Evolutionary conservation across 2,888 invertebrate genomes (phyloP).

Genomic region (Hypolimnas misippus): DNA sequence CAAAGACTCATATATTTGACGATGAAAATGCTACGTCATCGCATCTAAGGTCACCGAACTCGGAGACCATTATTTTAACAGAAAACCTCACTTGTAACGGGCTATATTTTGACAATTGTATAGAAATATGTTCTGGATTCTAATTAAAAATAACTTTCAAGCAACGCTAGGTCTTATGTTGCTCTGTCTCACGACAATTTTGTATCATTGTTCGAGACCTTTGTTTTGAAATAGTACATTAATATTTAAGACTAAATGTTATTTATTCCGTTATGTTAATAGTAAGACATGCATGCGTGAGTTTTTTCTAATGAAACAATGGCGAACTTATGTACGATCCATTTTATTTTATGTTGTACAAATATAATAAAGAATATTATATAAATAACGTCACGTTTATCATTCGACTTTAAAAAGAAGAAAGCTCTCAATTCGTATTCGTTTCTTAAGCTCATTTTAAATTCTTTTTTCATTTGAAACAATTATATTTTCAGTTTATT

Average conservation of each 20-base stretch:
- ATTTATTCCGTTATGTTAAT: slow-evolving; percentile 10
- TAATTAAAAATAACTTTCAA: slow-evolving; percentile 4
- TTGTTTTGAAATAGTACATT: background rate
- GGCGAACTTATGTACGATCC: background rate
- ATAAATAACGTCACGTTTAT: too few relatives aligned
- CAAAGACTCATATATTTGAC: slow-evolving; percentile 19
- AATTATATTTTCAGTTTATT: too few relatives aligned
- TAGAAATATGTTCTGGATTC: slow-evolving; percentile 20
- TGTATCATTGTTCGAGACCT: background rate
- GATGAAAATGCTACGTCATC: slow-evolving; percentile 35
- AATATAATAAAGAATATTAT: background rate
- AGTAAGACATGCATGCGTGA: slow-evolving; percentile 5
- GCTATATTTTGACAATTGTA: slow-evolving; percentile 28
- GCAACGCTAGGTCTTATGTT: background rate
- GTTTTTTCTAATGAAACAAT: background rate
- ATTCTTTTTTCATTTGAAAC: too few relatives aligned
- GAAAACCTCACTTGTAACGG: slow-evolving; percentile 33
- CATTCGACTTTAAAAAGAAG: too few relatives aligned
- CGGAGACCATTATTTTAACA: slow-evolving; percentile 29
- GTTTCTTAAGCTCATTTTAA: too few relatives aligned
- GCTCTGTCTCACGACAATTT: background rate
- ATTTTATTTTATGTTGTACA: background rate
- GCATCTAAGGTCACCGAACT: slow-evolving; percentile 31
- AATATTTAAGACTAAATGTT: slow-evolving; percentile 1
- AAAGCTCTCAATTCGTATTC: too few relatives aligned